Evolutionary conservation across 2,113 vertebrate species (phyloP), one percentile per base, ranked within the genome.

Genomic region (Entomyzon cyanotis): DNA sequence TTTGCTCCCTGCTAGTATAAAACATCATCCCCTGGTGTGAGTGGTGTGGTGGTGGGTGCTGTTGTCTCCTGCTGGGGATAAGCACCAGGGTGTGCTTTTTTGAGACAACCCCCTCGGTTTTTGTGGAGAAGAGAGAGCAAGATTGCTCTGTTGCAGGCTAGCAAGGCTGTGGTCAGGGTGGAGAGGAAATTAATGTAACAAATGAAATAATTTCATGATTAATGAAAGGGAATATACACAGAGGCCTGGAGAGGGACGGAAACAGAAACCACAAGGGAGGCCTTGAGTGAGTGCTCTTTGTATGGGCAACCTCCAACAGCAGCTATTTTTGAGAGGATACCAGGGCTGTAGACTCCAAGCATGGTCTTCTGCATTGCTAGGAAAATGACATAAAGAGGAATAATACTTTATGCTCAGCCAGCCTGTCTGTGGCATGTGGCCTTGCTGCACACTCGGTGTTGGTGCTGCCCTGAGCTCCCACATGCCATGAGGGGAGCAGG

Each of bases 401-500:
- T 30, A 52, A 23, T 42, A 74, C 62, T n/a, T 52, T 1, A 4
- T 62, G 35, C n/a, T 86, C 24, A 58, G 59, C 10, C 42, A 77
- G 39, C 13, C 12, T 50, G 37, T 60, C 20, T 14, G 2, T 1
- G 3, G 9, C 1, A 1, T 7, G 25, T 1, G 2, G 20, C 58
- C 30, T 33, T 73, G 58, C 37, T 1, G 1, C 0, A 2, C 1
- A 1, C 8, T 24, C 35, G 13, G 2, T 70, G 8, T 30, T 74
- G 37, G 8, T 60, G 39, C 41, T 89, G 11, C 39, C 47, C 60
- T 2, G 2, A 1, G 5, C 20, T 82, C 12, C 18, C 4, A 16
- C 16, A 16, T 0, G 3, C 5, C 0, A 0, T 16, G 7, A 0
- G 0, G 15, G 15, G 11, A 73, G 21, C 0, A 1, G 53, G 19